These are phyloP conservation scores for Drosophila paranaensis DNA, from an alignment of 2,888 invertebrate species.

Conservation along the genomic window DNA sequence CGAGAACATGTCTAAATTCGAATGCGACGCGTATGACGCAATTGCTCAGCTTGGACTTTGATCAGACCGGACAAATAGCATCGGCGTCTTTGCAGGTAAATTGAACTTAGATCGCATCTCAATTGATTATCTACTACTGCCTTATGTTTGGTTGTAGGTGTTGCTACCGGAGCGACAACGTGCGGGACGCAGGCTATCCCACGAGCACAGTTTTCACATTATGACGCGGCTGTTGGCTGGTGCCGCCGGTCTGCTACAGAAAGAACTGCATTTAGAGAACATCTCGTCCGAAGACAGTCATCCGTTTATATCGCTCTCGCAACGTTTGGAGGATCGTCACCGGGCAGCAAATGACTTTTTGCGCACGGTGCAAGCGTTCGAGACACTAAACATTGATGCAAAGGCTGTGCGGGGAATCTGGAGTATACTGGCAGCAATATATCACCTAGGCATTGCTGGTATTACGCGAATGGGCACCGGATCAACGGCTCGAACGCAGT, in stretches of 20 bases:
- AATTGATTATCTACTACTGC: constrained; percentile 8
- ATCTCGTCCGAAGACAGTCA: constrained; percentile 88
- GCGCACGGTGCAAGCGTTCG: constrained; percentile 91
- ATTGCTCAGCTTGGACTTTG: constrained; percentile 96
- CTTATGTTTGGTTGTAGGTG: constrained; percentile 86
- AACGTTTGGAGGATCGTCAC: constrained; percentile 92
- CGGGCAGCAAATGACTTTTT: constrained; percentile 92
- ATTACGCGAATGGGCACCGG: constrained; percentile 88
- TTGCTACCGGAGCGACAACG: constrained; percentile 92
- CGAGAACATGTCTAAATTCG: constrained; percentile 92
- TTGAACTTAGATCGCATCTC: neutral
- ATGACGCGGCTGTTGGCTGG: constrained; percentile 87
- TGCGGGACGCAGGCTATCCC: constrained; percentile 88
- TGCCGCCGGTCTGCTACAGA: constrained; percentile 91
- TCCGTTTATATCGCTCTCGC: constrained; percentile 91
- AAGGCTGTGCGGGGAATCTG: constrained; percentile 93
- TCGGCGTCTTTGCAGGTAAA: constrained; percentile 94
- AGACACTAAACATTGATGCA: constrained; percentile 90
- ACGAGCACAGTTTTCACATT: constrained; percentile 87
- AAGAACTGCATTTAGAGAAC: constrained; percentile 93
- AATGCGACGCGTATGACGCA: constrained; percentile 96
- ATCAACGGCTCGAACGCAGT: constrained; percentile 86
- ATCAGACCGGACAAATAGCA: constrained; percentile 95
- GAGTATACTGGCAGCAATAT: constrained; percentile 95
- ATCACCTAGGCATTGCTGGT: constrained; percentile 95